These are phyloP conservation scores for Marmota monax DNA, from an alignment of 2,113 vertebrate genomes.

Conservation along the genomic window DNA sequence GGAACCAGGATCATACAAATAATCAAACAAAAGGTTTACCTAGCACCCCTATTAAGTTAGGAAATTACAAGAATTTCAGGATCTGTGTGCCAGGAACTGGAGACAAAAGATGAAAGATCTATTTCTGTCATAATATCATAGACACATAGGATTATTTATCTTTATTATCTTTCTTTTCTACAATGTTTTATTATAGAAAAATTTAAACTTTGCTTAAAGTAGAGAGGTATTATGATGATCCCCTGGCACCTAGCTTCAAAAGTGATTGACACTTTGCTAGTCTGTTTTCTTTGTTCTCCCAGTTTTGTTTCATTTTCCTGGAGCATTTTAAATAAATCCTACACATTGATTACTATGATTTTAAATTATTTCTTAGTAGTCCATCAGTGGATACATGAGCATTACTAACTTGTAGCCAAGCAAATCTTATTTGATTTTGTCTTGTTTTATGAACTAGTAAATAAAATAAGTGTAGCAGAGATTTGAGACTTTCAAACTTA, in stretches of 20 bases:
- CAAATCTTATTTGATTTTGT: not conserved
- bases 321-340: slow-evolving; percentile 5
- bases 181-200: slow-evolving; percentile 4
- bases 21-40: not conserved
- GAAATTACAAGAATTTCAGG: not conserved
- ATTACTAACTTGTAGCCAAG: not conserved
- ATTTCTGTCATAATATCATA: not conserved
- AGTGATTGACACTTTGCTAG: not conserved
- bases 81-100: not conserved
- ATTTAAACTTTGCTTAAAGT: not conserved
- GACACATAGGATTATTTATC: not conserved
- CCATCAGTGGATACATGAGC: not conserved
- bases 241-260: not conserved
- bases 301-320: slow-evolving; percentile 25
- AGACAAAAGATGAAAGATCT: not conserved
- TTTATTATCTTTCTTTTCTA: not conserved
- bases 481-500: slow-evolving; percentile 47
- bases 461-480: not conserved
- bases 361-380: slow-evolving; percentile 32
- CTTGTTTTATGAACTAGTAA: slow-evolving; percentile 34
- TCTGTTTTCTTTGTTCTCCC: not conserved
- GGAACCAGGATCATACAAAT: not conserved
- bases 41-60: not conserved
- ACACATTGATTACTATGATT: not conserved
- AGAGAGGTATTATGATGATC: not conserved